Conservation (phyloP, 2,888 invertebrate genomes). For the Microplitis manilae region DNA sequence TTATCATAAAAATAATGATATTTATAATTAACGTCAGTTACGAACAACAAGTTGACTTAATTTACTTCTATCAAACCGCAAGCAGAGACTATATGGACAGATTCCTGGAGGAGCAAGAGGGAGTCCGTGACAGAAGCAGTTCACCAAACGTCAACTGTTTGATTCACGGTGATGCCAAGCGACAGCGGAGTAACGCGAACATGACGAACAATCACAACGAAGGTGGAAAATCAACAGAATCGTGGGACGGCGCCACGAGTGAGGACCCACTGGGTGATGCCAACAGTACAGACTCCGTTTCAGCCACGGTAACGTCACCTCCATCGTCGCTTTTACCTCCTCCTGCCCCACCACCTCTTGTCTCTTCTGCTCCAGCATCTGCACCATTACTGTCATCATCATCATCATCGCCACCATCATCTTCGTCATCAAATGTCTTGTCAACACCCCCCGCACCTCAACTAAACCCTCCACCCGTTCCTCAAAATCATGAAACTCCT, state of each 20-base stretch:
- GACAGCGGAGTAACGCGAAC: constrained; percentile 60
- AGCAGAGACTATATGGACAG: constrained; percentile 91
- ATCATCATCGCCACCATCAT: constrained; percentile 30
- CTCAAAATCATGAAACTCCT: constrained; percentile 53
- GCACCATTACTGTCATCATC: constrained; percentile 19
- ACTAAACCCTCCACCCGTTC: constrained; percentile 33
- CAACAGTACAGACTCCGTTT: constrained; percentile 38
- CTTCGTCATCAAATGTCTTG: constrained; percentile 6
- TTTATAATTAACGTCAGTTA: neutral
- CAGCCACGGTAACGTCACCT: constrained; percentile 40
- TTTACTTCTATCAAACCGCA: constrained; percentile 53
- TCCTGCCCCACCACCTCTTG: constrained; percentile 32
- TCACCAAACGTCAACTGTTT: constrained; percentile 79
- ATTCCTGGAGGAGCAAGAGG: constrained; percentile 89
- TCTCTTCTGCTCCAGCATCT: constrained; percentile 36
- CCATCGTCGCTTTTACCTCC: constrained; percentile 40
- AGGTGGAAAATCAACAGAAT: constrained; percentile 61
- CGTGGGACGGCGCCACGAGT: constrained; percentile 61
- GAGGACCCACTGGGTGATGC: constrained; percentile 52
- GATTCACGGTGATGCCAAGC: constrained; percentile 66
- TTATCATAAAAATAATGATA: constrained; percentile 53
- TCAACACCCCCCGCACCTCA: neutral
- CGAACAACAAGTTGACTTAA: constrained; percentile 45
- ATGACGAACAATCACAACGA: constrained; percentile 58
- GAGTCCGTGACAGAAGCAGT: constrained; percentile 78